Evolutionary conservation across 37 sponge, comb jelly and placozoan species (phyloP).

Genomic region (Aphrocallistes beatrix): DNA sequence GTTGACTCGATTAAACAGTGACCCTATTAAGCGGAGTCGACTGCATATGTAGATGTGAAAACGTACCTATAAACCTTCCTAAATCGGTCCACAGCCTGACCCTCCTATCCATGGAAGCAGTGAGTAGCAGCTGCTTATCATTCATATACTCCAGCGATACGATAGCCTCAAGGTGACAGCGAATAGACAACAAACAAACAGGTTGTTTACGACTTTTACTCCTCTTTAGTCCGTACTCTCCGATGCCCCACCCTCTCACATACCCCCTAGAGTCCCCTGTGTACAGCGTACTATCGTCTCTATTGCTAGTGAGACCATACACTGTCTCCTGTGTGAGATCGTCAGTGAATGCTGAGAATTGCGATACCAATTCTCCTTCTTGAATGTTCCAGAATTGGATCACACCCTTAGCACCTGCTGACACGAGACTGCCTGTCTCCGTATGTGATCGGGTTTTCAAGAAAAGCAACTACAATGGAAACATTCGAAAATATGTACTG

Average conservation of each 20-base stretch:
- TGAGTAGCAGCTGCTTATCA: constrained; percentile 38
- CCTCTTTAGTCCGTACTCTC: constrained; percentile 36
- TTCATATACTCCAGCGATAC: constrained; percentile 47
- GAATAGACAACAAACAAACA: constrained; percentile 26
- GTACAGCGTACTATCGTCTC: constrained; percentile 23
- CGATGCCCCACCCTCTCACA: constrained; percentile 56
- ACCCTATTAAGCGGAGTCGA: too few relatives aligned
- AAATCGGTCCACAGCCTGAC: constrained; percentile 57
- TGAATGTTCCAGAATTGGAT: constrained; percentile 66
- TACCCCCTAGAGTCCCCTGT: constrained; percentile 71
- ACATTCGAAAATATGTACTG: too few relatives aligned
- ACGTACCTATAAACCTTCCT: constrained; percentile 63
- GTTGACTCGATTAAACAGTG: too few relatives aligned
- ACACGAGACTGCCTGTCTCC: constrained; percentile 46
- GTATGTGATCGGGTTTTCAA: constrained; percentile 28
- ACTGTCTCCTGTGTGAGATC: constrained; percentile 24
- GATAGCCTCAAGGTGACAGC: constrained; percentile 39
- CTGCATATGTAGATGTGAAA: too few relatives aligned
- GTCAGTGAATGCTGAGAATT: constrained; percentile 30
- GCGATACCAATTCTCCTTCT: constrained; percentile 43
- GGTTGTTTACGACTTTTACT: constrained; percentile 21
- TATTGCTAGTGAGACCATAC: constrained; percentile 30
- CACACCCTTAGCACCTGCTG: constrained; percentile 58
- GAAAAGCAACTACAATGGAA: constrained; percentile 41
- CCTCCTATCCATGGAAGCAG: constrained; percentile 60